Evolutionary conservation across 2,888 invertebrate genomes (phyloP).

Genomic region (Erannis defoliaria): DNA sequence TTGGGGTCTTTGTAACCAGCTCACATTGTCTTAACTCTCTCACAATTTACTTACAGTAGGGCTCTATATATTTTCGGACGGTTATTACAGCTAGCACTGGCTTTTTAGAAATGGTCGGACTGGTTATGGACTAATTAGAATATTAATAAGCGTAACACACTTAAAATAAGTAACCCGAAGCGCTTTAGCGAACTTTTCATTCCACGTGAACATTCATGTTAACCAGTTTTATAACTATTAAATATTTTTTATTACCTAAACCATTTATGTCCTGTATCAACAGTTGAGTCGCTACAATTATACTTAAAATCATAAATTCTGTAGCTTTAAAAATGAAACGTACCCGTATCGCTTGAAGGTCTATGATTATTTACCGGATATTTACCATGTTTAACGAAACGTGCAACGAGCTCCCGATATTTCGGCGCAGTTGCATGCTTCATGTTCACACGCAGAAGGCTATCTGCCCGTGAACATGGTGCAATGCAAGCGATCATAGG

Average conservation of each 20-base stretch:
- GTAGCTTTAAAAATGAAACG: no score
- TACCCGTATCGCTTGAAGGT: no score
- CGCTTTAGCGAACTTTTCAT: slow-evolving; percentile 84
- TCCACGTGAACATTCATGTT: slow-evolving; percentile 60
- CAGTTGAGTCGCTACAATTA: no score
- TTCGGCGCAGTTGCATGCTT: no score
- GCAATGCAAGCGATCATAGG: no score
- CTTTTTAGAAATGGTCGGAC: slow-evolving; percentile 67
- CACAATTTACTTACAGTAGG: slow-evolving; percentile 61
- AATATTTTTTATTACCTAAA: neutral
- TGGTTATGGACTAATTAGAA: slow-evolving; percentile 62
- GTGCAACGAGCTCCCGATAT: no score
- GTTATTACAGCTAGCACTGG: slow-evolving; percentile 58
- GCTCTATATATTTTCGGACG: slow-evolving; percentile 69
- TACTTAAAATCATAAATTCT: no score
- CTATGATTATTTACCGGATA: no score
- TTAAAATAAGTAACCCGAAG: slow-evolving; percentile 56
- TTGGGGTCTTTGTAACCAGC: slow-evolving; percentile 51
- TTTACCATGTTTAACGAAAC: no score
- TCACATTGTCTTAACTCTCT: slow-evolving; percentile 53
- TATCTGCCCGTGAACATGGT: no score
- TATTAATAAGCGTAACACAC: slow-evolving; percentile 79
- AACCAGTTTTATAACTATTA: slow-evolving; percentile 18
- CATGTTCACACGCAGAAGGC: no score
- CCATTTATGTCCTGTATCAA: neutral